Base-by-base conservation (phyloP, 2,888 invertebrate genomes). In the Cryptocephalus moraei region DNA sequence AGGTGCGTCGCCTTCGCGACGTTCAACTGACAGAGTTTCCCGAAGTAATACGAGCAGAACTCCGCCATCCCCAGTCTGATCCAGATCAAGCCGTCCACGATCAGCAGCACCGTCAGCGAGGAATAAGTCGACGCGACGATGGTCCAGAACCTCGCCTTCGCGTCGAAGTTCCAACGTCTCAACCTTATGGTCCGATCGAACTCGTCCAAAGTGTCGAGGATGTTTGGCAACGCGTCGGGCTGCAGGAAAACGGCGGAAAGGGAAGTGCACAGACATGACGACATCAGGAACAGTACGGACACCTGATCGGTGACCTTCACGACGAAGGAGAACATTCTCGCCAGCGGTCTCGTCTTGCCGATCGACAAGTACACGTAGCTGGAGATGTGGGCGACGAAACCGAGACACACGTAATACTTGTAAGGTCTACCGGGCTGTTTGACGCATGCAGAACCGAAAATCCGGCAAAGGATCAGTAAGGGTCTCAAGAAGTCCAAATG, bases 1-100 rank as follows among this genome's bases (percentile, higher is more conserved):
- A 32, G 32, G n/a, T 33, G n/a, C 9, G 33, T 31, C 11, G 33
- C 40, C 13, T 4, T 3, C 39, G 40, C 10, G 32, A 38, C 9
- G 12, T 13, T 9, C 32, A 38, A 32, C 39, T 46, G 36, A 8
- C 33, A 32, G 41, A 31, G 34, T 11, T 33, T 46, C 2, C 14
- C 34, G 22, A 46, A 8, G 13, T 46, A 46, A 41, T 41, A 46
- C 14, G 8, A 31, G 22, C 41, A 41, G 32, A 42, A 42, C 9
- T 32, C 32, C 9, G 33, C 14, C 11, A 32, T 13, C 13, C 32
- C 8, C 10, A 33, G 33, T 32, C 13, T n/a, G 10, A n/a, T 42
- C 42, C 42, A 42, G n/a, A 42, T 33, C 12, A 13, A 31, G 11
- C 12, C 12, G 8, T 42, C 42, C 3, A 42, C 9, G 8, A 1